A percentile compares a stretch with the other conserved stretches of the same genome.
Conservation (phyloP, 2,797 vertebrate genomes). For the Gobio occitaniae region DNA sequence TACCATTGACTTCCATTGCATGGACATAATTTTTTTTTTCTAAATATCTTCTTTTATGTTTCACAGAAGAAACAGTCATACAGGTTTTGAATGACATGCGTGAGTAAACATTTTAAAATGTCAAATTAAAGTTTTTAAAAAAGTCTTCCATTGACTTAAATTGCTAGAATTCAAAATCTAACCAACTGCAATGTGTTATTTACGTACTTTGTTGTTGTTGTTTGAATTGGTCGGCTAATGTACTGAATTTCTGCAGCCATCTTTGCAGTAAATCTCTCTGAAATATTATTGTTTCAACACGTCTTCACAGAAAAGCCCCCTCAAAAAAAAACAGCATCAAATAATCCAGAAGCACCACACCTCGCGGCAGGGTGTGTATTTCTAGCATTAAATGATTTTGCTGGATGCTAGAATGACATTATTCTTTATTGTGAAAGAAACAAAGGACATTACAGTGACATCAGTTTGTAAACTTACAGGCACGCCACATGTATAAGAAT, state of each 20-base stretch:
- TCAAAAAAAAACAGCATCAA: conserved; percentile 21
- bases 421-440: conserved; percentile 16
- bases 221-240: conserved; percentile 1
- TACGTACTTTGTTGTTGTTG: too few relatives aligned
- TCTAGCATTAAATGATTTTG: neutral
- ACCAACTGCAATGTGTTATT: neutral
- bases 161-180: neutral
- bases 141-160: neutral
- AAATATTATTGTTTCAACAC: conserved; percentile 25
- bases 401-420: neutral
- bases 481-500: neutral
- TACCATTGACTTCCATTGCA: neutral
- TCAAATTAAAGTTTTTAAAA: neutral
- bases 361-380: neutral
- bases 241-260: conserved; percentile 1
- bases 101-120: neutral
- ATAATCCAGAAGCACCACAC: neutral
- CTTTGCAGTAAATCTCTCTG: conserved; percentile 1
- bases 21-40: neutral
- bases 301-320: neutral
- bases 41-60: neutral
- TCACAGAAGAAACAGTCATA: neutral
- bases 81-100: neutral
- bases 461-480: conserved; percentile 12
- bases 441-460: conserved; percentile 13